Evolutionary conservation across 2,888 invertebrate species (phyloP), one percentile per base, ranked within the genome.

Genomic region (Perithous albicinctus): DNA sequence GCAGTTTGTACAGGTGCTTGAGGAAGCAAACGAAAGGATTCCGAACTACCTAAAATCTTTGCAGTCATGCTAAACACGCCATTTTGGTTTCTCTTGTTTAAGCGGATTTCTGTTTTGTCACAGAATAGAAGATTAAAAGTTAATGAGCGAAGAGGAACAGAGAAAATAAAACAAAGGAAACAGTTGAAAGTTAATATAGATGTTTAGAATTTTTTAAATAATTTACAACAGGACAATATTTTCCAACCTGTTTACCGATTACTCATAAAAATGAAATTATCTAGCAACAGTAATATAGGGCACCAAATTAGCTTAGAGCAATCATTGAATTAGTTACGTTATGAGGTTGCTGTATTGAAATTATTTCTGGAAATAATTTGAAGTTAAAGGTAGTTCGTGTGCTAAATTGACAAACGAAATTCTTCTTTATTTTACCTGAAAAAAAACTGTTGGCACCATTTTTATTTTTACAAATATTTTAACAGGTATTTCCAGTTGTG

Each of bases 401-500:
- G 4, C 1, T 8, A 35, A 35, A 6, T 35, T 35, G 35, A 41
- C 41, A 41, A 41, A 41, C n/a, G 8, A 41, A 41, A 41, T 12
- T 1, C 10, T n/a, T 10, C 7, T 41, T 41, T n/a, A 43, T 43
- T 15, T n/a, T 12, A 43, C 4, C 10, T 4, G 15, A 43, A 43
- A 2, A 43, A 43, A 43, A 43, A 41, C 3, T n/a, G n/a, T 5
- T 0, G 12, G 4, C 6, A 5, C 6, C 5, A 2, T 18, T 20
- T 20, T 48, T 48, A 7, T 8, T 7, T 20, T 20, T 7, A 18
- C 20, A 46, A 8, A 48, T 18, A 48, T 20, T 48, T 18, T 48
- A 48, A 48, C 48, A 20, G 48, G 48, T 48, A 48, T 20, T 48
- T 26, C 46, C 46, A 15, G 46, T 46, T 32, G 38, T 38, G 10